A percentile compares a stretch with the other conserved stretches of the same genome.
Evolutionary conservation across 1,140 invertebrate species (phyloP).

Genomic region (Papilio polytes): DNA sequence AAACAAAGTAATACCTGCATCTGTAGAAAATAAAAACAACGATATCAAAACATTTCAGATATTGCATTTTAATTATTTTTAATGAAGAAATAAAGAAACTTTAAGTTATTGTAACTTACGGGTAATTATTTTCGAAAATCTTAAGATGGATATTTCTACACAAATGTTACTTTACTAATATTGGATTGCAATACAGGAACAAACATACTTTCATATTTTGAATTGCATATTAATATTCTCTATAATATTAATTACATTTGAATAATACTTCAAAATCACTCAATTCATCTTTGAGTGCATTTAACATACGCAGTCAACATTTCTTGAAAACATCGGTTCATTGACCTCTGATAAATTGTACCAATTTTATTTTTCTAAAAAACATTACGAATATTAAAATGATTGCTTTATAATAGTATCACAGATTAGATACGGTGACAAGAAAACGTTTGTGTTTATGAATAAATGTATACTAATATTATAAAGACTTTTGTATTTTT

Average conservation of each 20-base stretch:
- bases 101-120: neutral
- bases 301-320: neutral
- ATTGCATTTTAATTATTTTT: no score
- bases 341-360: slow-evolving; percentile 5
- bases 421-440: neutral
- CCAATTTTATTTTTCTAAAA: slow-evolving; percentile 23
- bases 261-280: neutral
- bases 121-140: neutral
- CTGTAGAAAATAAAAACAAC: neutral
- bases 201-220: neutral
- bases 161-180: neutral
- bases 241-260: neutral
- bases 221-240: neutral
- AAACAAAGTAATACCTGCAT: neutral
- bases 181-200: neutral
- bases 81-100: neutral
- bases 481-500: no score
- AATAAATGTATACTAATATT: no score
- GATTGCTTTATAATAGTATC: neutral
- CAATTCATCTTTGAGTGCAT: neutral
- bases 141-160: neutral
- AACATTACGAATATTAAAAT: slow-evolving; percentile 26
- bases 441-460: neutral
- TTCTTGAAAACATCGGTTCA: neutral
- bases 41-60: neutral